Base-by-base conservation (phyloP, 2,113 vertebrate genomes). In the Pyxicephalus adspersus region DNA sequence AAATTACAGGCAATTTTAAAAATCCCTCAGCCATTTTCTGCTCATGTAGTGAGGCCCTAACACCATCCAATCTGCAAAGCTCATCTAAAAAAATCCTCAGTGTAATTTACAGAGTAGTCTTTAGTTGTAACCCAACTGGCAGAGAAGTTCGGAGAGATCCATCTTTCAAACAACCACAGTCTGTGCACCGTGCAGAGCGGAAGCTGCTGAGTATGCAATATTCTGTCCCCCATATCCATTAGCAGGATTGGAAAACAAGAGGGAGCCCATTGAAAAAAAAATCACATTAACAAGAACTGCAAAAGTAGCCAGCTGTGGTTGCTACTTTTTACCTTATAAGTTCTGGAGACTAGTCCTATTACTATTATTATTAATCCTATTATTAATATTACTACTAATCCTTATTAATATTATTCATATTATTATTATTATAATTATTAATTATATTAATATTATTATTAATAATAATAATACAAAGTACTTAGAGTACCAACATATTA, bases 201-300 rank as follows among this genome's bases (percentile, higher is more conserved):
- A 63, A 72, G 61, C 57, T 72, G 78, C 79, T 81, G 79, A 81
- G 58, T 22, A 25, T 3, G 60, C 68, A 25, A 26, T 57, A 64
- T 45, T 38, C n/a, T 22, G 45, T 64, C 60, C 26, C 50, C 7
- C 54, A 61, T 58, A 71, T 64, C 70, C 79, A 81, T 81, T 81
- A 65, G 60, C 68, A 81, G 28, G 60, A 80, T 80, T 80, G 67
- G 67, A 80, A 70, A 67, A 78, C 64, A 63, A 55, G 57, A 80
- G 67, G 67, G 45, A 71, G 66, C 25, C 3, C 26, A 28, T 45
- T 63, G 6, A 55, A 57, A 31, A 64, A 23, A 57, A 29, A 74
- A 57, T 11, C 57, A 71, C 61, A 18, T 52, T 71, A 79, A 61
- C 66, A 55, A 72, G 58, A 80, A 72, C 54, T 72, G 34, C 67